These are phyloP conservation scores for Poeciliopsis turrubarensis DNA, from an alignment of 2,113 vertebrate genomes.

Conservation along the genomic window DNA sequence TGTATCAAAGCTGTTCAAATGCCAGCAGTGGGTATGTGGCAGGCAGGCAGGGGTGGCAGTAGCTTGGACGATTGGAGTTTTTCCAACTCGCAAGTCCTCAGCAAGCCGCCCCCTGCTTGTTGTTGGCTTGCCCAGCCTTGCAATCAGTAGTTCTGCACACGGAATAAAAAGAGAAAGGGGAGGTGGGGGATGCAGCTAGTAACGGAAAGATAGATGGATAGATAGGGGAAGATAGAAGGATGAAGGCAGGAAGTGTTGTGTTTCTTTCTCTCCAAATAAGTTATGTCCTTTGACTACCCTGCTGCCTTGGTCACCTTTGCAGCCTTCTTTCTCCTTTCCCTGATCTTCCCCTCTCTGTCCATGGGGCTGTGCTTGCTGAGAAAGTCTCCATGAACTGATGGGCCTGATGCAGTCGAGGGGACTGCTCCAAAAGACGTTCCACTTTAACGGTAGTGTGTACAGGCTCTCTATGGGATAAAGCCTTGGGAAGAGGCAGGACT, in stretches of 20 bases:
- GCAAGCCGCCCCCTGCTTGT: slow-evolving; percentile 71
- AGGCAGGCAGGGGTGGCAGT: slow-evolving; percentile 67
- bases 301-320: slow-evolving; percentile 42
- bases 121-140: slow-evolving; percentile 63
- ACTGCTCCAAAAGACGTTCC: slow-evolving; percentile 75
- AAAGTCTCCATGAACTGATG: slow-evolving; percentile 82
- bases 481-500: slow-evolving; percentile 76
- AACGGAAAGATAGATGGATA: slow-evolving; percentile 42
- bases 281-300: slow-evolving; percentile 68
- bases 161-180: slow-evolving; percentile 20
- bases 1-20: slow-evolving; percentile 81
- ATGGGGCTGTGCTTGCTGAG: slow-evolving; percentile 76
- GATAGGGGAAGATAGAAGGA: slow-evolving; percentile 51
- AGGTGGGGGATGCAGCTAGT: slow-evolving; percentile 28
- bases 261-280: slow-evolving; percentile 67
- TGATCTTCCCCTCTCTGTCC: slow-evolving; percentile 65
- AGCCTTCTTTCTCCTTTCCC: slow-evolving; percentile 34
- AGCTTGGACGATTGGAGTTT: slow-evolving; percentile 77
- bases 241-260: slow-evolving; percentile 50
- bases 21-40: slow-evolving; percentile 77
- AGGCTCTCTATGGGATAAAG: slow-evolving; percentile 74
- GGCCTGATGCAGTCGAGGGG: slow-evolving; percentile 67
- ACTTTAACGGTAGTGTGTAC: slow-evolving; percentile 80
- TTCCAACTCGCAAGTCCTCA: slow-evolving; percentile 80
- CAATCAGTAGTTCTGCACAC: slow-evolving; percentile 64